A percentile compares a stretch with the other conserved stretches of the same genome.
Evolutionary conservation across 2,888 invertebrate species (phyloP).

Genomic region (Zaprionus lineosus): DNA sequence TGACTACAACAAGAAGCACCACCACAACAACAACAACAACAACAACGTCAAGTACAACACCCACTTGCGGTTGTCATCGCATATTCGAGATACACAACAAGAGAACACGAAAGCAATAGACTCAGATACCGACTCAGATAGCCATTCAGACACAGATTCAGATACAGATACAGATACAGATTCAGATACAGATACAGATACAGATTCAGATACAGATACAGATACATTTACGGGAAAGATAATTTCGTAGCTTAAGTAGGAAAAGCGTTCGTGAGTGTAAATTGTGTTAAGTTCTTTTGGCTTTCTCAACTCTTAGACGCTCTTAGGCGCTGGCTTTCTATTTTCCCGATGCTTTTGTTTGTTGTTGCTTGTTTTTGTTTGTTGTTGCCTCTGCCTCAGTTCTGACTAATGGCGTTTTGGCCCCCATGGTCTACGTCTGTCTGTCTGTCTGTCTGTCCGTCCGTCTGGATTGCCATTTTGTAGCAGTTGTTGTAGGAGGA

Average conservation of each 20-base stretch:
- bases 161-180: slow-evolving; percentile 2
- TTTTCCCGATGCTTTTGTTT: slow-evolving; percentile 28
- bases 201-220: background rate
- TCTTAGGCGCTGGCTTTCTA: slow-evolving; percentile 58
- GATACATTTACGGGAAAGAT: slow-evolving; percentile 24
- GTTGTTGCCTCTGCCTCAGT: slow-evolving; percentile 30
- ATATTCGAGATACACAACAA: background rate
- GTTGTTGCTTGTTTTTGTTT: slow-evolving; percentile 1
- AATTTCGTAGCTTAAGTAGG: slow-evolving; percentile 62
- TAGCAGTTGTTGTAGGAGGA: slow-evolving; percentile 60
- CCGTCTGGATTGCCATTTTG: slow-evolving; percentile 37
- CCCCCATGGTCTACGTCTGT: slow-evolving; percentile 8
- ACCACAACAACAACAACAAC: slow-evolving; percentile 17
- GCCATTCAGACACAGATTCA: background rate
- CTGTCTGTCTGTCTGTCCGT: slow-evolving; percentile 3
- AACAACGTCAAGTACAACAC: slow-evolving; percentile 45
- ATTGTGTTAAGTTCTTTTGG: slow-evolving; percentile 77
- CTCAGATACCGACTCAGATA: slow-evolving; percentile 1
- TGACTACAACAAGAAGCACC: slow-evolving; percentile 17
- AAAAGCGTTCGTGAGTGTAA: slow-evolving; percentile 72
- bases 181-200: background rate
- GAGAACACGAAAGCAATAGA: background rate
- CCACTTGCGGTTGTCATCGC: slow-evolving; percentile 72
- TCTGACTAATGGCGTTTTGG: slow-evolving; percentile 67
- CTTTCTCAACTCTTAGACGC: slow-evolving; percentile 57